These are phyloP conservation scores for Gymnocheta viridis DNA, from an alignment of 2,888 invertebrate genomes.

Conservation along the genomic window DNA sequence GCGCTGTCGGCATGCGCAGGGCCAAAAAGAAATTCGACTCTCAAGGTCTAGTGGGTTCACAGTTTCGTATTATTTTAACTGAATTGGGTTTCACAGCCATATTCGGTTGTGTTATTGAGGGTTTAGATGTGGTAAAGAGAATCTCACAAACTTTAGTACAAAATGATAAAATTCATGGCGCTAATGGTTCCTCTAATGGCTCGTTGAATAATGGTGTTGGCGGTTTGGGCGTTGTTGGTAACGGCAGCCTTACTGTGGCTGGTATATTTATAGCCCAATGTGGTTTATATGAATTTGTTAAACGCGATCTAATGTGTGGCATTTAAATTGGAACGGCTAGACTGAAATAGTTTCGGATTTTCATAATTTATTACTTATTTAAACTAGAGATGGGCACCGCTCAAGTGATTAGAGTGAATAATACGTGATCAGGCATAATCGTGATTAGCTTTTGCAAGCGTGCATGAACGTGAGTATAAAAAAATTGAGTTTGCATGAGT, in stretches of 20 bases:
- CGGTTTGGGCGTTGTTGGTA: neutral
- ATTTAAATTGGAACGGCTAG: constrained; percentile 39
- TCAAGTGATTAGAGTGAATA: too few species aligned
- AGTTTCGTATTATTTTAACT: constrained; percentile 91
- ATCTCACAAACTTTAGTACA: constrained; percentile 85
- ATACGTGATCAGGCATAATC: too few species aligned
- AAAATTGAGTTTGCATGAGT: too few species aligned
- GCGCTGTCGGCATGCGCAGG: constrained; percentile 91
- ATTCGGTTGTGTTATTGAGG: constrained; percentile 91
- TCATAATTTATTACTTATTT: too few species aligned
- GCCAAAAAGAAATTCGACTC: constrained; percentile 91
- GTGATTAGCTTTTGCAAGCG: too few species aligned
- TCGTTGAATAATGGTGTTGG: constrained; percentile 11
- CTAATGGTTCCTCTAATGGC: constrained; percentile 87
- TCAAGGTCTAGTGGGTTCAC: constrained; percentile 91
- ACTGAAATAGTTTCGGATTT: too few species aligned
- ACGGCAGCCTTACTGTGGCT: neutral
- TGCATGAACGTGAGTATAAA: too few species aligned
- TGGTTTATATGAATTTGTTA: constrained; percentile 64
- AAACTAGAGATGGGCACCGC: too few species aligned
- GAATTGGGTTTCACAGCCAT: constrained; percentile 92
- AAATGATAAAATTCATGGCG: constrained; percentile 59
- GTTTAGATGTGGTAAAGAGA: constrained; percentile 89
- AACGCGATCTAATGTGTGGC: constrained; percentile 61
- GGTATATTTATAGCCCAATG: constrained; percentile 82